Conservation (phyloP, 2,113 vertebrate species). For the Sterna hirundo region DNA sequence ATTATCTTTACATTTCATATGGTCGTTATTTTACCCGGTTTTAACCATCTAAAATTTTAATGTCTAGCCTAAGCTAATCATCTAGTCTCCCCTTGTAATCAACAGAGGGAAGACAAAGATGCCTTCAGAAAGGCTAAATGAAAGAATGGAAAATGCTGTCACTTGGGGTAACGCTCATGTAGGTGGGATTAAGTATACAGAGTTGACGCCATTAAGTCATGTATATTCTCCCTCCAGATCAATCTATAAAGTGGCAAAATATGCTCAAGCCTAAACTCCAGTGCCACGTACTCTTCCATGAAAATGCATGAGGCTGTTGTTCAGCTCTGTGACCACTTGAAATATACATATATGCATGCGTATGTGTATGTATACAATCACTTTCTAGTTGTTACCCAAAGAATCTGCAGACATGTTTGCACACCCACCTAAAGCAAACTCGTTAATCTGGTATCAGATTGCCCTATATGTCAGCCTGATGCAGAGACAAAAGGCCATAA, state of each 20-base stretch:
- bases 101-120: not conserved
- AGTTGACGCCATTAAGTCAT: not conserved
- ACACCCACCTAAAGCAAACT: not conserved
- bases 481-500: not conserved
- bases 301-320: not conserved
- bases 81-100: not conserved
- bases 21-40: not conserved
- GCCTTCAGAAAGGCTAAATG: not conserved
- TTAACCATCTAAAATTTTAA: not conserved
- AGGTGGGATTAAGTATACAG: not conserved
- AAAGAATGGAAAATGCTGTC: not conserved
- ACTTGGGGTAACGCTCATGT: not conserved
- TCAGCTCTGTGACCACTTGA: not conserved
- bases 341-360: no score
- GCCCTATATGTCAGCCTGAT: not conserved
- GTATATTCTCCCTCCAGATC: not conserved
- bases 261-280: not conserved
- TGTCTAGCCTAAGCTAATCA: not conserved
- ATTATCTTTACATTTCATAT: not conserved
- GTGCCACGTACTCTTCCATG: not conserved
- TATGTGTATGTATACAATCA: not conserved
- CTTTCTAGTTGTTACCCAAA: not conserved
- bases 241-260: not conserved
- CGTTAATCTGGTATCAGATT: not conserved
- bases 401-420: not conserved